Evolutionary conservation across 1,140 invertebrate species (phyloP).

Genomic region (Mycetomoellerius zeteki): DNA sequence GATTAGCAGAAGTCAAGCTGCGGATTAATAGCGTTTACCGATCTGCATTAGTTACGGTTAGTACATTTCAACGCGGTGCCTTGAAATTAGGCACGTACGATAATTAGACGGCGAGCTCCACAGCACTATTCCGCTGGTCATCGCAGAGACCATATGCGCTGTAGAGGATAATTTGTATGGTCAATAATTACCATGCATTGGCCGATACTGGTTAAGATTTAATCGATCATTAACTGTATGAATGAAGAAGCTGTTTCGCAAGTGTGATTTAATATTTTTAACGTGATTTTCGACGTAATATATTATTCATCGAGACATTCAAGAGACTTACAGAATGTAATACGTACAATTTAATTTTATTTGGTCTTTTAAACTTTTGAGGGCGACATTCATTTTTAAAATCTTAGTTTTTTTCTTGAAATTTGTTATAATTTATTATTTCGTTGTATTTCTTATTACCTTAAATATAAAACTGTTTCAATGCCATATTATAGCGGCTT

Average conservation of each 20-base stretch:
- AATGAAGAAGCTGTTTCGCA: conserved; percentile 28
- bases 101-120: conserved; percentile 71
- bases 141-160: conserved; percentile 66
- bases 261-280: background rate
- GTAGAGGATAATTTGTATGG: conserved; percentile 71
- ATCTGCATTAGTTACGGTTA: conserved; percentile 78
- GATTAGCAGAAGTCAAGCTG: conserved; percentile 74
- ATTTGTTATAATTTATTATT: too few relatives aligned
- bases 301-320: too few relatives aligned
- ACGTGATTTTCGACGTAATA: background rate
- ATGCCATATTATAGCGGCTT: too few relatives aligned
- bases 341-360: background rate
- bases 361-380: background rate
- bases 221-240: conserved; percentile 49
- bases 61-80: conserved; percentile 72
- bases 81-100: conserved; percentile 77
- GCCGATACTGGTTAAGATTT: conserved; percentile 33
- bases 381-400: too few relatives aligned
- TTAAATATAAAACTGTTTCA: too few relatives aligned
- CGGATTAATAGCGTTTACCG: conserved; percentile 77
- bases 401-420: too few relatives aligned
- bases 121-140: conserved; percentile 66
- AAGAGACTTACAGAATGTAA: background rate
- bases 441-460: too few relatives aligned
- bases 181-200: conserved; percentile 65